Evolutionary conservation across 2,113 vertebrate genomes (phyloP).

Genomic region (Motacilla tschutschensis): DNA sequence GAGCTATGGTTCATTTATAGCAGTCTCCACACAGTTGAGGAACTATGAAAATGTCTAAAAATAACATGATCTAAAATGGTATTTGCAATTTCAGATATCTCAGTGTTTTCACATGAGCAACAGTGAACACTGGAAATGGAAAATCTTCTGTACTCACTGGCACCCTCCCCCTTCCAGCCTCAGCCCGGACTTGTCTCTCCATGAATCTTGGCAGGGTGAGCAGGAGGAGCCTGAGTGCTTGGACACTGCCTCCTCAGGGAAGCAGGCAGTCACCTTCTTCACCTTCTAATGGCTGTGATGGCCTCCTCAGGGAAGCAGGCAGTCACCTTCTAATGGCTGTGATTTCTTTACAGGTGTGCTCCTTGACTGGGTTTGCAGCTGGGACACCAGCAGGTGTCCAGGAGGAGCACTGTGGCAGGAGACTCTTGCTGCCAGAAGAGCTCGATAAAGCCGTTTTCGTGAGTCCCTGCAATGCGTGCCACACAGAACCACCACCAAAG

Average conservation of each 20-base stretch:
- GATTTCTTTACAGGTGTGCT: neutral
- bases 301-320: neutral
- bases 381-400: fast-evolving
- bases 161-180: neutral
- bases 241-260: neutral
- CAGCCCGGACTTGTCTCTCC: neutral
- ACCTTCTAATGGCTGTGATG: too few relatives aligned
- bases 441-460: fast-evolving
- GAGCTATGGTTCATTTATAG: neutral
- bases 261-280: neutral
- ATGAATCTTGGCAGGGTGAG: neutral
- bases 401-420: neutral
- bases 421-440: neutral
- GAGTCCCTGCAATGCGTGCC: neutral
- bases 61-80: neutral
- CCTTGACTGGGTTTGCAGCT: neutral
- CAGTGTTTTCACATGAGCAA: neutral
- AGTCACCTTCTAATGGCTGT: neutral
- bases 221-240: neutral
- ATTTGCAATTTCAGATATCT: neutral
- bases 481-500: neutral
- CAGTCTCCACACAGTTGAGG: neutral
- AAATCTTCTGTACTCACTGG: neutral
- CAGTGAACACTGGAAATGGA: neutral
- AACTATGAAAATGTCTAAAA: conserved; percentile 28